Evolutionary conservation across 2,888 invertebrate genomes (phyloP), one percentile per base, ranked within the genome.

Genomic region (Sphaerophoria taeniata): DNA sequence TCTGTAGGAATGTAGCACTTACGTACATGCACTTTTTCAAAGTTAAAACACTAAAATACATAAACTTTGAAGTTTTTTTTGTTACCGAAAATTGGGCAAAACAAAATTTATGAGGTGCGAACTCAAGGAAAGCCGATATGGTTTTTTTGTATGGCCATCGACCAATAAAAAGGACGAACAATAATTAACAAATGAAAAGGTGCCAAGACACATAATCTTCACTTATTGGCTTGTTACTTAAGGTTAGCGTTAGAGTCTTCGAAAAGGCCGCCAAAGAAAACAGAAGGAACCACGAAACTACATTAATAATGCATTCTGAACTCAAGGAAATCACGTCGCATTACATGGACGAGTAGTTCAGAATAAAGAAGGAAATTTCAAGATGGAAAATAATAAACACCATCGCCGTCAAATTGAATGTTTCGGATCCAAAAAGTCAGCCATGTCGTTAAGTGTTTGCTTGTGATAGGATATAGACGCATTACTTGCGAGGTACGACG

Each of bases 311-410:
- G 55, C 49, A 60, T 70, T 80, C 14, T 61, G 11, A 56, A 79
- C 78, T 79, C 73, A 83, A 63, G 63, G 70, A 81, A 86, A 86
- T 82, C 85, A 86, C 85, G 85, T 86, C 77, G 85, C 53, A 73
- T 85, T 77, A 85, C 81, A 77, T 72, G 77, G 73, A 81, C 60
- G 77, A 85, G 47, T 65, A 73, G 47, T 34, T 14, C 76, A 76
- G 2, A 24, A 24, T 24, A 24, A 24, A 24, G 24, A 24, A 36
- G 39, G 16, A 67, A 70, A 56, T 60, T 72, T 14, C 51, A 76
- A 80, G 71, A 80, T 80, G 45, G 71, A n/a, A n/a, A n/a, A n/a
- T n/a, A n/a, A n/a, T n/a, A n/a, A 76, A 81, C 84, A 73, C 69
- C 72, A 61, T 74, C 73, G 83, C 75, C 75, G 67, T 69, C 76